phyloP scores from a whole-genome alignment of 2,888 invertebrate species.

The Brenthis ino region DNA sequence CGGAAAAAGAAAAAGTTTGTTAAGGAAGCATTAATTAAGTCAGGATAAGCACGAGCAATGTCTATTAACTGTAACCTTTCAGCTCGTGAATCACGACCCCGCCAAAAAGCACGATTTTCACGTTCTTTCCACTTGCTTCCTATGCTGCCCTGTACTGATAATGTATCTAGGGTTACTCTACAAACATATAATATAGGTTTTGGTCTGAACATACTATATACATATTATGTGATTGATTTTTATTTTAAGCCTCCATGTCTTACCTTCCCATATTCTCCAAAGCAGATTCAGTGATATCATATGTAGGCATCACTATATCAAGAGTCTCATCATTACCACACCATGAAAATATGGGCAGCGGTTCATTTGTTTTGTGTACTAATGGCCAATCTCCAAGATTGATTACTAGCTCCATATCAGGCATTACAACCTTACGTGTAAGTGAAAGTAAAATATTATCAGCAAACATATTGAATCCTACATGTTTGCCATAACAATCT shows the following conservation, averaged over 20 bases:
- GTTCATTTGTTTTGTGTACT: constrained; percentile 78
- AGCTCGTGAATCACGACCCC: constrained; percentile 94
- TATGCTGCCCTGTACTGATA: constrained; percentile 93
- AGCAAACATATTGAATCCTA: constrained; percentile 97
- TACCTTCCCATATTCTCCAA: constrained; percentile 96
- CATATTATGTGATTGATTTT: background rate
- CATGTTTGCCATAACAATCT: constrained; percentile 95
- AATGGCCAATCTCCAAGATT: constrained; percentile 99
- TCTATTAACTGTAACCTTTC: constrained; percentile 92
- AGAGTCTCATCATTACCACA: constrained; percentile 93
- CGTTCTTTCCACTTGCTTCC: constrained; percentile 88
- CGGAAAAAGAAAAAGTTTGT: constrained; percentile 98
- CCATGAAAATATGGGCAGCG: constrained; percentile 96
- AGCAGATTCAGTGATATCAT: constrained; percentile 95
- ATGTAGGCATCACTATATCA: constrained; percentile 97
- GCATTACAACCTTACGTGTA: constrained; percentile 89
- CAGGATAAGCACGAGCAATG: constrained; percentile 86
- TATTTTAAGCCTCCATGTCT: constrained; percentile 25
- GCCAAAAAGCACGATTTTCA: constrained; percentile 91
- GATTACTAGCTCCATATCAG: constrained; percentile 94
- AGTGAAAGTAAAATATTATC: constrained; percentile 93
- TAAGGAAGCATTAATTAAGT: constrained; percentile 93
- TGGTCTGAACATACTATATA: background rate
- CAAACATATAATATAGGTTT: constrained; percentile 1
- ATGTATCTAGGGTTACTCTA: constrained; percentile 93